A percentile compares a stretch with the other conserved stretches of the same genome.
phyloP scores from a whole-genome alignment of 1,140 invertebrate species.

The Conopomorpha cramerella region DNA sequence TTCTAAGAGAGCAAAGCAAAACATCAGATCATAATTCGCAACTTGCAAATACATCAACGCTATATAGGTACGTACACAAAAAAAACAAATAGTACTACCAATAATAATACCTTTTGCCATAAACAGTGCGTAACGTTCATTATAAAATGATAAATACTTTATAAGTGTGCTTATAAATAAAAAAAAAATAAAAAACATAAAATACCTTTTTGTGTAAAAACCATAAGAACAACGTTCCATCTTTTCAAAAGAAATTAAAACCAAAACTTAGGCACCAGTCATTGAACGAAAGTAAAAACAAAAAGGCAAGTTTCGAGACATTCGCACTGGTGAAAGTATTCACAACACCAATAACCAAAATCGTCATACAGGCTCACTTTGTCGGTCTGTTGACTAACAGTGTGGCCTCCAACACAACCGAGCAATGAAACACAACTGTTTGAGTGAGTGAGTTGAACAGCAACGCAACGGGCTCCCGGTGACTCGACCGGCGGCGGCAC shows the following conservation, averaged over 20 bases:
- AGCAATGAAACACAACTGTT: constrained; percentile 15
- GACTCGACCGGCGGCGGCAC: too few species aligned
- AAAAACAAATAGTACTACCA: too few species aligned
- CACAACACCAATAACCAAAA: constrained; percentile 59
- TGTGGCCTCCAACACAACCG: constrained; percentile 50
- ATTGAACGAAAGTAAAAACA: constrained; percentile 55
- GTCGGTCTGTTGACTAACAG: constrained; percentile 50
- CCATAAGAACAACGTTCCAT: constrained; percentile 60
- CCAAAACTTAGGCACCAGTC: constrained; percentile 54
- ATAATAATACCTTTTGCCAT: too few species aligned
- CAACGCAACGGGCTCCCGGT: too few species aligned
- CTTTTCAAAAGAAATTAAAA: constrained; percentile 58
- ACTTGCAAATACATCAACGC: too few species aligned
- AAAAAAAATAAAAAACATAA: constrained; percentile 49
- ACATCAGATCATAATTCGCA: too few species aligned
- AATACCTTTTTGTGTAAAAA: constrained; percentile 61
- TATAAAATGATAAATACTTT: too few species aligned
- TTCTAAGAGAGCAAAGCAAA: too few species aligned
- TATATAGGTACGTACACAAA: too few species aligned
- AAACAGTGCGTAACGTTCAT: too few species aligned
- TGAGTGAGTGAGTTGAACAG: too few species aligned
- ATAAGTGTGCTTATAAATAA: too few species aligned
- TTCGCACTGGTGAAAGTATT: constrained; percentile 59
- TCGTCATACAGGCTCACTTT: constrained; percentile 61
- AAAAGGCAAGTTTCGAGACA: constrained; percentile 56